Percentiles rank a stretch among this genome's conserved stretches.
Conservation (phyloP, 2,113 vertebrate genomes). For the Oxyruncus cristatus region DNA sequence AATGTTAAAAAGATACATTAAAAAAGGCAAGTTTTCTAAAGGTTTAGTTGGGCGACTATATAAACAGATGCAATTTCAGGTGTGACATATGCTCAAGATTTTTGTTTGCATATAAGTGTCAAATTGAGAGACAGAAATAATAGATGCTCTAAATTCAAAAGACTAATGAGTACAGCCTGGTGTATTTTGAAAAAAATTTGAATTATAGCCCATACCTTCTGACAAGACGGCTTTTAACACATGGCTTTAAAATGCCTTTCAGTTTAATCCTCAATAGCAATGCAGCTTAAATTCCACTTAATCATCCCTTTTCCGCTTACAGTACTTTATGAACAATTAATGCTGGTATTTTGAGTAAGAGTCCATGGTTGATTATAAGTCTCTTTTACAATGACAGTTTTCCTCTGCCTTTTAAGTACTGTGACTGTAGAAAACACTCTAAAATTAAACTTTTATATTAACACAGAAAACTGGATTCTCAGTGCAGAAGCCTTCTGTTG, state of each 20-base stretch:
- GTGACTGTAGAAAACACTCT: neutral
- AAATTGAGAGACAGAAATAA: neutral
- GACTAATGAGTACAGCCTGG: neutral
- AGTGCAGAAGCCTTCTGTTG: neutral
- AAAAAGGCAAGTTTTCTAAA: neutral
- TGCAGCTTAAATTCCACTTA: constrained; percentile 24
- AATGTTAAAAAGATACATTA: neutral
- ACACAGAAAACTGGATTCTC: neutral
- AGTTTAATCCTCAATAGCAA: constrained; percentile 31
- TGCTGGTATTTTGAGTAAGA: neutral
- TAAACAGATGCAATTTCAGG: neutral
- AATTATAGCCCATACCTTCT: neutral
- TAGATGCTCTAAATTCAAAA: neutral
- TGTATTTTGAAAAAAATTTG: neutral
- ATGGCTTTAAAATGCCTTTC: neutral
- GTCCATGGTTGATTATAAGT: constrained; percentile 12
- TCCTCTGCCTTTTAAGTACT: neutral
- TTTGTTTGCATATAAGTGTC: neutral
- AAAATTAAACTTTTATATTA: constrained; percentile 8
- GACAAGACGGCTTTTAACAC: neutral
- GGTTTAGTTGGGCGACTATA: neutral
- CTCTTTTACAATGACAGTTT: neutral
- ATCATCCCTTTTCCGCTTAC: constrained; percentile 34
- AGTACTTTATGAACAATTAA: constrained; percentile 37
- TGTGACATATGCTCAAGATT: neutral